Evolutionary conservation across 2,888 invertebrate species (phyloP).

Genomic region (Catocala fraxini): DNA sequence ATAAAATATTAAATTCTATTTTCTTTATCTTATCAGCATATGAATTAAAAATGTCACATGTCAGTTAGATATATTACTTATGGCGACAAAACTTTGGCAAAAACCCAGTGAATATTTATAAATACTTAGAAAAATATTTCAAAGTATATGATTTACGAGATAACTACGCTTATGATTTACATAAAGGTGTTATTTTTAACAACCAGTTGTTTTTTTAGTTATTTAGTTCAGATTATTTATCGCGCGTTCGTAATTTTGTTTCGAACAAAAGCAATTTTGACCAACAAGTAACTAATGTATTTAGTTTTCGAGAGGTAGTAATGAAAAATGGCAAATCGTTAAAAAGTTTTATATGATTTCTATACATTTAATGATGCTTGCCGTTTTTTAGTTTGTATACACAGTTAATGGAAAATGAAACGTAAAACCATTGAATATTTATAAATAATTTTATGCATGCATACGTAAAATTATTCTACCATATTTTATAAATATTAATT

Average conservation of each 20-base stretch:
- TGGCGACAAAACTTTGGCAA: constrained; percentile 26
- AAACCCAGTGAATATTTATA: constrained; percentile 16
- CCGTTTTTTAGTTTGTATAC: no score
- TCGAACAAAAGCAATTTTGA: constrained; percentile 24
- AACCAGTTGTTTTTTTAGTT: constrained; percentile 22
- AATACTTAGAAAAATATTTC: constrained; percentile 17
- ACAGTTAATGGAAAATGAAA: no score
- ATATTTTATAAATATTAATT: no score
- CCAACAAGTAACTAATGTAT: constrained; percentile 14
- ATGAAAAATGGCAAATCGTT: not conserved
- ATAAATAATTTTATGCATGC: no score
- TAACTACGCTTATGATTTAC: constrained; percentile 21
- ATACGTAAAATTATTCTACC: no score
- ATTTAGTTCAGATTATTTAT: constrained; percentile 26
- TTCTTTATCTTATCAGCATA: constrained; percentile 4
- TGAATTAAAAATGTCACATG: constrained; percentile 10
- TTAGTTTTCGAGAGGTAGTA: not conserved
- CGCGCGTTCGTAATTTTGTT: constrained; percentile 23
- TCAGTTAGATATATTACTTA: constrained; percentile 6
- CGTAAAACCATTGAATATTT: no score
- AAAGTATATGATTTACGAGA: constrained; percentile 28
- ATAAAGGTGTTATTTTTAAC: constrained; percentile 10
- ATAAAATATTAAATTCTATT: not conserved
- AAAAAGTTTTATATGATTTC: not conserved
- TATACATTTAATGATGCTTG: no score